Percentiles rank a stretch among this genome's conserved stretches.
Evolutionary conservation across 2,888 invertebrate genomes (phyloP).

Genomic region (Lissonota sp.): DNA sequence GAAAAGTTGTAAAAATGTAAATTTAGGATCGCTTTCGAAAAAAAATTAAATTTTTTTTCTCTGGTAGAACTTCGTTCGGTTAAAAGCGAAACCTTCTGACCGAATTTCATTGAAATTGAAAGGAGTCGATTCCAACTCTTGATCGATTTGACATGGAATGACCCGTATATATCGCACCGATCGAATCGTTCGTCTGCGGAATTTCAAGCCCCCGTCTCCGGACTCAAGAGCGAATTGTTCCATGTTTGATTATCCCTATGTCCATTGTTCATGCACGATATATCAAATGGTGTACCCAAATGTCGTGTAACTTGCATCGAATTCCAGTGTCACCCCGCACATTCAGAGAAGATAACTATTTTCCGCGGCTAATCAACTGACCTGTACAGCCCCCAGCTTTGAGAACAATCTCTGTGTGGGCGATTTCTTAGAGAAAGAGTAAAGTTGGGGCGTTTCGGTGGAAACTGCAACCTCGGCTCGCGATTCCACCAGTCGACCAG

Average conservation of each 20-base stretch:
- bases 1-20: no score
- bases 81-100: no score
- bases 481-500: neutral
- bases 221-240: conserved; percentile 75
- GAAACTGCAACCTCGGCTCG: conserved; percentile 9
- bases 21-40: no score
- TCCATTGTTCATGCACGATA: conserved; percentile 29
- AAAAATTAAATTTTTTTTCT: no score
- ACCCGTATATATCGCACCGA: conserved; percentile 45
- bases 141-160: no score
- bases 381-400: neutral
- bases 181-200: conserved; percentile 56
- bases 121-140: no score
- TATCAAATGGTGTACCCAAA: conserved; percentile 33
- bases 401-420: neutral
- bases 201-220: conserved; percentile 22
- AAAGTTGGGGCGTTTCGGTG: neutral
- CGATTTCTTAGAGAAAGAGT: neutral
- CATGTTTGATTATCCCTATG: conserved; percentile 77
- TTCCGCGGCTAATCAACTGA: neutral
- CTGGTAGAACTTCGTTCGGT: no score
- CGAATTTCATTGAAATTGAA: no score
- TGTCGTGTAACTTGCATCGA: conserved; percentile 33
- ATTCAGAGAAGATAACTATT: conserved; percentile 21
- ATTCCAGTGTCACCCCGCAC: conserved; percentile 15